Base-by-base conservation (phyloP, 2,113 vertebrate genomes). In the Benitochromis conjunctus region DNA sequence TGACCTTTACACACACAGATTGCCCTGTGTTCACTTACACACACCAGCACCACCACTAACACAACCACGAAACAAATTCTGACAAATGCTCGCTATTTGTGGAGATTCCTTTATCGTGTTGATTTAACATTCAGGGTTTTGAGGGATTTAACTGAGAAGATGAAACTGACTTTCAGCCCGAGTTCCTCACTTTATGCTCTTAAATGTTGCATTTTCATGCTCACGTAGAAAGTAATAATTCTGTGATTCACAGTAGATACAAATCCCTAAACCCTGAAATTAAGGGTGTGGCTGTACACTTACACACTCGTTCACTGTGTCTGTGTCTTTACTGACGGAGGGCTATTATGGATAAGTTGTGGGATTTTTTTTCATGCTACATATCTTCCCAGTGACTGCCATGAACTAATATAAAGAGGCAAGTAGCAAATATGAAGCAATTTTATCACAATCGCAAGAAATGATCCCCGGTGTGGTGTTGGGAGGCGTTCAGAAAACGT, bases 241-340 rank as follows among this genome's bases (percentile, higher is more conserved):
- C 24, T 74, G 66, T 79, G 16, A 82, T 7, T 79, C 81, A 76
- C 6, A 11, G 74, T 82, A 86, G 46, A 69, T 84, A 0, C 43
- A 82, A 64, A 19, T 53, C 60, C 34, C 60, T 86, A 79, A 76
- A 66, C 24, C 77, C 69, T 54, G 31, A 86, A 36, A 62, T n/a
- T 14, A 82, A n/a, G 79, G 24, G 24, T 36, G 38, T 53, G 38
- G 76, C 29, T 13, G n/a, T 8, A 76, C 6, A 26, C 71, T 64
- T 84, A 56, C 82, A 69, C 69, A 69, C 78, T 56, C 18, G 0
- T 6, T 43, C 21, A 74, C 13, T 76, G 87, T 90, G 85, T 83
- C 43, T 64, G 34, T 84, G 31, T 91, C 74, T 85, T 86, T 81
- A 86, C 58, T 87, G 74, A 91, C 43, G 92, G 94, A 96, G 96